These are phyloP conservation scores for Anseranas semipalmata DNA, from an alignment of 2,113 vertebrate species.

Conservation along the genomic window DNA sequence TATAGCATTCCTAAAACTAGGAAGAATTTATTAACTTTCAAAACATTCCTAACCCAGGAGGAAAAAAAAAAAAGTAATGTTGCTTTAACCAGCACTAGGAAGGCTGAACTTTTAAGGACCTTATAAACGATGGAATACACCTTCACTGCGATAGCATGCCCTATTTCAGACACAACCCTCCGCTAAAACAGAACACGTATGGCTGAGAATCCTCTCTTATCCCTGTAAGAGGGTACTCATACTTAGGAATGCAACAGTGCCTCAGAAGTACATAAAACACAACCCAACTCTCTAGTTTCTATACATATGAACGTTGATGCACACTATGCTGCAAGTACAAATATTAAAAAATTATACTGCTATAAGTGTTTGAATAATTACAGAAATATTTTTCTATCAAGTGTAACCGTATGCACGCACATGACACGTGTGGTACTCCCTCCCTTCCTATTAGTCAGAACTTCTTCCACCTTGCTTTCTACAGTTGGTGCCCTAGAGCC, in stretches of 20 bases:
- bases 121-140: not conserved
- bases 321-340: not conserved
- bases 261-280: not conserved
- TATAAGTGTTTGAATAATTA: not conserved
- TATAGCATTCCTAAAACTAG: not conserved
- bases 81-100: not conserved
- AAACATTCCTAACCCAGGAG: not conserved
- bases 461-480: not conserved
- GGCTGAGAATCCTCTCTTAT: not conserved
- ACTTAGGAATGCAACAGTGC: not conserved
- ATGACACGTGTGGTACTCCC: not conserved
- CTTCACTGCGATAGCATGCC: not conserved
- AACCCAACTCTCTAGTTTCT: not conserved
- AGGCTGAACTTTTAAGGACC: not conserved
- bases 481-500: not conserved
- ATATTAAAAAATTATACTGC: not conserved
- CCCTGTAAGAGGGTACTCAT: not conserved
- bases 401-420: not conserved
- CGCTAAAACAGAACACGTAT: not conserved
- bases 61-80: not conserved
- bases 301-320: too few relatives aligned
- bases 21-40: not conserved
- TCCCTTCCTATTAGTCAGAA: not conserved
- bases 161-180: not conserved
- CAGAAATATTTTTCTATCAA: not conserved